These are phyloP conservation scores for Myripristis murdjan DNA, from an alignment of 2,797 vertebrate genomes.

Conservation along the genomic window DNA sequence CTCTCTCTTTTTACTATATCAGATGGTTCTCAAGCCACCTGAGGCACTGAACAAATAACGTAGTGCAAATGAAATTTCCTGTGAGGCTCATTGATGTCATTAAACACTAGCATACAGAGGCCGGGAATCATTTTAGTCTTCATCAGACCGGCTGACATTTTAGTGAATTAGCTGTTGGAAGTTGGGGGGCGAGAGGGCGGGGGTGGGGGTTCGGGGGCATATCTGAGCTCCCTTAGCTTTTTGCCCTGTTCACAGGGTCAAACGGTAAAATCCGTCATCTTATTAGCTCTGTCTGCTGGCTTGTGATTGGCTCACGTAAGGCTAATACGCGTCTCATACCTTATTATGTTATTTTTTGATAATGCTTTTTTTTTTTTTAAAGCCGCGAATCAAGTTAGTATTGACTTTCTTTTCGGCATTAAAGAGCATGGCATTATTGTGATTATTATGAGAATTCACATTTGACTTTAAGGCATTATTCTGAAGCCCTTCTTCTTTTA, in stretches of 20 bases:
- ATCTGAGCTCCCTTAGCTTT: slow-evolving; percentile 76
- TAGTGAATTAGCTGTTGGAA: slow-evolving; percentile 87
- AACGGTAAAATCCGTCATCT: slow-evolving; percentile 86
- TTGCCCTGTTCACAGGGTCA: slow-evolving; percentile 74
- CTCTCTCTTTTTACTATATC: slow-evolving; percentile 65
- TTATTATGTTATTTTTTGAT: slow-evolving; percentile 61
- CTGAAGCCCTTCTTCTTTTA: background rate
- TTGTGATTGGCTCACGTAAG: slow-evolving; percentile 76
- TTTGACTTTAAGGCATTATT: slow-evolving; percentile 35
- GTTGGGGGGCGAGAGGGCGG: slow-evolving; percentile 35
- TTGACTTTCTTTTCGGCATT: slow-evolving; percentile 63
- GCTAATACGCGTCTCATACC: slow-evolving; percentile 66
- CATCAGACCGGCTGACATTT: slow-evolving; percentile 89
- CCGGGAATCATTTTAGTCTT: slow-evolving; percentile 89
- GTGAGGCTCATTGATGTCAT: slow-evolving; percentile 90
- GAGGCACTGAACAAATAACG: slow-evolving; percentile 87
- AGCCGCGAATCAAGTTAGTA: slow-evolving; percentile 75
- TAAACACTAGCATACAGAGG: slow-evolving; percentile 88
- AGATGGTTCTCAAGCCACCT: slow-evolving; percentile 77
- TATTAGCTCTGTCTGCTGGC: slow-evolving; percentile 82
- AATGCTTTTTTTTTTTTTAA: slow-evolving; percentile 62
- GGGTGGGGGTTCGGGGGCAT: slow-evolving; percentile 48
- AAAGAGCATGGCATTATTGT: slow-evolving; percentile 55
- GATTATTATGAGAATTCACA: slow-evolving; percentile 60
- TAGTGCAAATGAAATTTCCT: slow-evolving; percentile 89